Base-by-base conservation (phyloP, 2,797 vertebrate genomes). In the Syngnathus rostellatus region DNA sequence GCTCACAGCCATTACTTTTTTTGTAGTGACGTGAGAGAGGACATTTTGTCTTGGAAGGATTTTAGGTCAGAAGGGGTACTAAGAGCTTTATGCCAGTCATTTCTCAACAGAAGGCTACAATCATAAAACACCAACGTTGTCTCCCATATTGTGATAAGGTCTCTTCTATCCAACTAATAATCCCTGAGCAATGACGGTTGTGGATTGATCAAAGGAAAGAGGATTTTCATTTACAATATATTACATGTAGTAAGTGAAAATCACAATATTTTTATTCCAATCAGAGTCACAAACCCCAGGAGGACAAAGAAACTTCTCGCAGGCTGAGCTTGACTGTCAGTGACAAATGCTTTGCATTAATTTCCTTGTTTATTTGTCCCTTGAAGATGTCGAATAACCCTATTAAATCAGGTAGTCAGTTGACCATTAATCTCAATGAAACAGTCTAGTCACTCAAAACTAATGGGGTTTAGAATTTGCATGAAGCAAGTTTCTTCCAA, bases 391-490 rank as follows among this genome's bases (percentile, higher is more conserved):
- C 85, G 88, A 92, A 90, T 90, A 91, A 91, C 91, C 88, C 87
- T 90, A 91, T 92, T 92, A 91, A 91, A 92, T 91, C 90, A 91
- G 88, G 86, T 81, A 85, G 87, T 90, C 87, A 86, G 80, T 86
- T 78, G 84, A 83, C 86, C 89, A 92, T 92, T 90, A 89, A 92
- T 92, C 91, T 91, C 87, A 91, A 87, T 91, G 89, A 84, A 83
- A 86, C 82, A 84, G 87, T 90, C 88, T 90, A 89, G 88, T 92
- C 88, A 84, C 87, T 90, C 87, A 91, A 88, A 90, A 87, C 90
- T 90, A 92, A 91, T 92, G 89, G 90, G 88, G 91, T 92, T 92
- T 91, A 87, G 83, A 90, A 92, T 92, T 91, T 90, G 89, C 90
- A 92, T 91, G 86, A 90, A 83, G 86, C 83, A 70, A 90, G 87